Evolutionary conservation across 2,888 invertebrate genomes (phyloP), one percentile per base, ranked within the genome.

Genomic region (Thymelicus lineola): DNA sequence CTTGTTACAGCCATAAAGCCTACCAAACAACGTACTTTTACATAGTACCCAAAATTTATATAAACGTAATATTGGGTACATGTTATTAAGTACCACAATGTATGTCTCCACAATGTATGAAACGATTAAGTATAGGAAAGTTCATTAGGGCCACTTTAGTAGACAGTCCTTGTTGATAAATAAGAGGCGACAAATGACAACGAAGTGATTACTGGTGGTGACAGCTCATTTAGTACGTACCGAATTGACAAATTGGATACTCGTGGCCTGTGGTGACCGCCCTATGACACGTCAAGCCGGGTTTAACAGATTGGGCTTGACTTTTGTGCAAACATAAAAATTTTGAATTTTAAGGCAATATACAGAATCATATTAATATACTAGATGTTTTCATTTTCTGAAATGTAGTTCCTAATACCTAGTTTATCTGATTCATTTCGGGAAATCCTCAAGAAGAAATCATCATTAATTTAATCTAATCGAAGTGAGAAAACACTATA

Each of bases 201-300:
- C 64, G 68, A 64, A 71, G 70, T 72, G 70, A 72, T 75, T 79
- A 75, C 78, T 82, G 82, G 75, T 78, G 76, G 69, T 78, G 83
- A 81, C 81, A 78, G 79, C 80, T 83, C 81, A 86, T 86, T 83
- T 82, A 82, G 80, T 79, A 76, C 75, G 77, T 74, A 77, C 80
- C 80, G 77, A 77, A 79, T 78, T 87, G 82, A 86, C 81, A 85
- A 84, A 85, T 85, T 83, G 81, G 80, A 77, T 79, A 77, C 78
- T 79, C 66, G 74, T 74, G 75, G 77, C 78, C 79, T 67, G 74
- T 74, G 75, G 77, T 75, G 78, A 75, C 71, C 73, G 73, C 60
- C 75, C 75, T 75, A 77, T 73, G 78, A 76, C 72, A 65, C 53
- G 64, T 70, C 70, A 70, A 50, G 17, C 64, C 53, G 59, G 64